These are phyloP conservation scores for Silurus lanzhouensis DNA, from an alignment of 2,797 vertebrate genomes.

Conservation along the genomic window DNA sequence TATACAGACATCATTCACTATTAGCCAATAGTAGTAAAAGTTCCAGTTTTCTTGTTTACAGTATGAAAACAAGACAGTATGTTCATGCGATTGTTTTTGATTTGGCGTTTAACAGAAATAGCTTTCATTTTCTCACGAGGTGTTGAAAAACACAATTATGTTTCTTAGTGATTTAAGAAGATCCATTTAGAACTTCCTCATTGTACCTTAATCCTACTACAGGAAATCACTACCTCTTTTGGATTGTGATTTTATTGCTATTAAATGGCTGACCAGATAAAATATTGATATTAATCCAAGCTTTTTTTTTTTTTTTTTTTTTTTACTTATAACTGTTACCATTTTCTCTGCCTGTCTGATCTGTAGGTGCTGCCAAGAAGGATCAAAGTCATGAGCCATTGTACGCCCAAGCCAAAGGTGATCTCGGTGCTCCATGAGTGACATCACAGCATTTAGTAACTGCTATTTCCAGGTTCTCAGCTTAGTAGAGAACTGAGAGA, in stretches of 20 bases:
- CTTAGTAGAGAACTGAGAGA: slow-evolving; percentile 13
- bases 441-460: slow-evolving; percentile 27
- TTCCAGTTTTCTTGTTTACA: too few species aligned
- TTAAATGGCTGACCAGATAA: not conserved
- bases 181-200: too few species aligned
- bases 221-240: too few species aligned
- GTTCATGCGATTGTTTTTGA: too few species aligned
- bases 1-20: too few species aligned
- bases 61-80: too few species aligned
- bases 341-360: slow-evolving; percentile 1
- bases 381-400: slow-evolving; percentile 23
- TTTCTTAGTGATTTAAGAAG: too few species aligned
- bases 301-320: not conserved
- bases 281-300: not conserved
- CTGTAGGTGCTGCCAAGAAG: slow-evolving; percentile 21
- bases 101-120: too few species aligned
- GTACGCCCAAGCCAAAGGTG: slow-evolving; percentile 39
- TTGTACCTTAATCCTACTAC: too few species aligned
- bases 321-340: slow-evolving; percentile 2
- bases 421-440: not conserved
- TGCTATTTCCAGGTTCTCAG: slow-evolving; percentile 29
- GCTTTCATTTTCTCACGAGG: too few species aligned
- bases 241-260: not conserved
- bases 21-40: too few species aligned
- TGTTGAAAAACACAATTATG: too few species aligned